Evolutionary conservation across 2,113 vertebrate species (phyloP).

Genomic region (Gymnorhina tibicen): DNA sequence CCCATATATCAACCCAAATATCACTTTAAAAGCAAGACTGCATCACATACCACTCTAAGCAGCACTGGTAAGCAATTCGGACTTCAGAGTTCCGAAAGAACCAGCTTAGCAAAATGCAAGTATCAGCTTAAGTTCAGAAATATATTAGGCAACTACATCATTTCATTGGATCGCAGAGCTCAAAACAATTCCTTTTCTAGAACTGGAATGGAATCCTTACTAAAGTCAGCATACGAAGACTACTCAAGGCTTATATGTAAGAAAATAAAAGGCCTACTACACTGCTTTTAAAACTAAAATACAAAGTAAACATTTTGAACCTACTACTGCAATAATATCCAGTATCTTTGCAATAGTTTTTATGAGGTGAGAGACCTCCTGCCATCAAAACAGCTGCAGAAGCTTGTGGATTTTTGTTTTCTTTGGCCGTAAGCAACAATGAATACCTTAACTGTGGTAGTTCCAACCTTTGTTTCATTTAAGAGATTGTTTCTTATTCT

Average conservation of each 20-base stretch:
- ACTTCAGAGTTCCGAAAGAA: background rate
- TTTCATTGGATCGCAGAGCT: background rate
- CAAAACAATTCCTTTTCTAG: slow-evolving; percentile 52
- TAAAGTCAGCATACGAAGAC: background rate
- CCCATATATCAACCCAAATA: background rate
- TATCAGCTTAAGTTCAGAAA: slow-evolving; percentile 40
- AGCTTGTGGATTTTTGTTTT: background rate
- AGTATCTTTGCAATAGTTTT: background rate
- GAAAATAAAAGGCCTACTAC: background rate
- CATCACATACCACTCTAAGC: background rate
- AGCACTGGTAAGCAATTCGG: background rate
- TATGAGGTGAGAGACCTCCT: background rate
- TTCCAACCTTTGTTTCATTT: background rate
- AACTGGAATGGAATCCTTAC: background rate
- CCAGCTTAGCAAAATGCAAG: slow-evolving; percentile 23
- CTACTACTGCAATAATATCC: background rate
- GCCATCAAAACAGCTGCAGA: background rate
- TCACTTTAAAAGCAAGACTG: background rate
- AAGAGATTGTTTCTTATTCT: no score
- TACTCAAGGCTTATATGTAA: background rate
- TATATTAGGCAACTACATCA: slow-evolving; percentile 46
- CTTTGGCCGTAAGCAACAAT: background rate
- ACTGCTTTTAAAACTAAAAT: background rate
- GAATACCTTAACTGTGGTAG: background rate
- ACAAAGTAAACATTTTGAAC: background rate